A percentile compares a stretch with the other conserved stretches of the same genome.
Evolutionary conservation across 2,797 vertebrate genomes (phyloP).

Genomic region (Borostomias antarcticus): DNA sequence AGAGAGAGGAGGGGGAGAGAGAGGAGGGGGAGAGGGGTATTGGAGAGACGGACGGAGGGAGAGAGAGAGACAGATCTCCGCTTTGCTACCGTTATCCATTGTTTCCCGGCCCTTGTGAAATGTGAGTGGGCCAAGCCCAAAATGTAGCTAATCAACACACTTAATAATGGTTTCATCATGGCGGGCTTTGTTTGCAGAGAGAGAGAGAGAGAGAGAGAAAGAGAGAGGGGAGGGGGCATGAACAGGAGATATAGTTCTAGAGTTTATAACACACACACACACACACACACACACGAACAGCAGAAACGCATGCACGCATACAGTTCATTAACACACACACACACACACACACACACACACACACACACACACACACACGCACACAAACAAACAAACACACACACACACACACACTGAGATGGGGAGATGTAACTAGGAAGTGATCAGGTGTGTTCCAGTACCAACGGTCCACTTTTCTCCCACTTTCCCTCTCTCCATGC

Average conservation of each 20-base stretch:
- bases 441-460: too few species aligned
- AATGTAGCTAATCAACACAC: slow-evolving; percentile 34
- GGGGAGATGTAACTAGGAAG: too few species aligned
- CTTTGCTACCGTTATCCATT: not conserved
- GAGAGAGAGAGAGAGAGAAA: not conserved
- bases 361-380: too few species aligned
- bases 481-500: too few species aligned
- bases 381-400: too few species aligned
- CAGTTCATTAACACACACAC: too few species aligned
- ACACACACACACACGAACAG: too few species aligned
- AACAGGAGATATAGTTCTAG: slow-evolving; percentile 5
- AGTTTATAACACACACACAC: slow-evolving; percentile 27
- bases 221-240: not conserved
- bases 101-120: not conserved
- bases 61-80: not conserved
- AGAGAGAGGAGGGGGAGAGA: not conserved
- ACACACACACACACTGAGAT: too few species aligned
- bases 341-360: too few species aligned
- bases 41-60: not conserved
- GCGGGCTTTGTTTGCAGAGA: slow-evolving; percentile 17
- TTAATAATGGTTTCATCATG: slow-evolving; percentile 37
- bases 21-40: not conserved
- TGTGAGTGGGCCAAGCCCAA: slow-evolving; percentile 19
- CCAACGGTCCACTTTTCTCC: too few species aligned
- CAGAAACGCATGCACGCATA: too few species aligned